Base-by-base conservation (phyloP, 30 jellyfish, hydroid and myxozoan genomes). In the Hydra vulgaris region DNA sequence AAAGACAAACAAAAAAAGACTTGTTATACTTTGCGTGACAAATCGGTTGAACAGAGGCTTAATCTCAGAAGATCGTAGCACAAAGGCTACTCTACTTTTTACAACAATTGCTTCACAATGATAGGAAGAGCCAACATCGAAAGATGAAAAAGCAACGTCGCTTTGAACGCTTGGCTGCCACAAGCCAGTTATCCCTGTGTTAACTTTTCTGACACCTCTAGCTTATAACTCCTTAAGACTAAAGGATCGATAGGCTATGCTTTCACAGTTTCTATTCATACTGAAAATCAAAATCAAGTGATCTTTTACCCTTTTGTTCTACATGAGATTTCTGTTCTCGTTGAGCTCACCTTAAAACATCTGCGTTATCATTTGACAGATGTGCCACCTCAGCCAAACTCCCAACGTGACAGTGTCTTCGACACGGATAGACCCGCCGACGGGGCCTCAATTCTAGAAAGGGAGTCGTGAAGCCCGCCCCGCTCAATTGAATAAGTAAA, bases 311-410 rank as follows among this genome's bases (percentile, higher is more conserved):
- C 93, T 84, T 84, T 77, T 84, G 91, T 53, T 84, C 93, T 84
- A 84, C 93, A 82, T 67, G 95, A 68, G 95, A 82, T 85, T 84
- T 78, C 94, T 84, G 93, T 84, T 67, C 93, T 77, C 93, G 27
- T 82, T 84, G 94, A 79, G 93, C 93, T 79, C 95, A 66, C 93
- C 94, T 84, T 84, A 54, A 88, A 94, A 84, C 93, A 84, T 87
- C 93, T 82, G 86, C 95, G 88, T 85, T 85, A 82, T 82, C 85
- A 26, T 80, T 85, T 85, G 70, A 85, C 89, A 82, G 93, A 85
- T 85, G 95, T 85, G 85, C 95, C 88, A 94, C 94, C 95, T 94
- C 94, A 85, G 95, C 85, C 95, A 85, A 85, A 85, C 95, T 85
- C 95, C 92, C 94, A 24, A 85, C 61, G 85, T 40, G 61, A 40